Base-by-base conservation (phyloP, 92 coral and sea anemone species). In the Parazoanthus darwini region DNA sequence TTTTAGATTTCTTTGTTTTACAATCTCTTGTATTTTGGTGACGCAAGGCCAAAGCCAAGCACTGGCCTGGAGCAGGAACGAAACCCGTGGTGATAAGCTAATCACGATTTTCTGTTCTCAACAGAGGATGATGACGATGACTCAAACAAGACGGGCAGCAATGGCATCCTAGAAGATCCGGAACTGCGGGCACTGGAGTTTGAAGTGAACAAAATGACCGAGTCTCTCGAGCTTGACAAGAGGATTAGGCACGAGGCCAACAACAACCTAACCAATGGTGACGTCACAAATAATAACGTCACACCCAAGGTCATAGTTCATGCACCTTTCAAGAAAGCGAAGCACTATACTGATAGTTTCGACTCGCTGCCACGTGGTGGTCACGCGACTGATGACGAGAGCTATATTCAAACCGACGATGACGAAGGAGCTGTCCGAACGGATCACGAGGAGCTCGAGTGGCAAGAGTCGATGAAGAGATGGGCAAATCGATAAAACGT, bases 321-420 rank as follows among this genome's bases (percentile, higher is more conserved):
- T 67, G 92, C 86, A 6, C 86, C 88, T 38, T 78, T 82, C 65
- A 90, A 88, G 74, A 87, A 77, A 16, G 81, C 80, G 3, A 84
- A 84, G 59, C 78, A 84, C 38, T 74, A 70, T 1, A 91, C 94
- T 14, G 98, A 95, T 82, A 91, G 93, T 35, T 93, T 93, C 74
- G 98, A 82, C 79, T 93, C 94, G 74, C 91, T 88, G 63, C 90
- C 96, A 35, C 94, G 96, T n/a, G 92, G 98, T 13, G 91, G 92
- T 5, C 96, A 92, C 91, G 94, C 90, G 92, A 95, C 98, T 4
- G 98, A 95, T 85, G 98, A 95, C 82, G 98, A 95, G 86, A 95
- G 98, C 85, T 95, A 95, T 88, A 93, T 95, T 79, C 98, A 95
- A 80, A 95, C 98, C 46, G 98, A 95, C 86, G 98, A 95, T 48